These are phyloP conservation scores for Trichogramma pretiosum DNA, from an alignment of 1,140 invertebrate genomes.

Conservation along the genomic window DNA sequence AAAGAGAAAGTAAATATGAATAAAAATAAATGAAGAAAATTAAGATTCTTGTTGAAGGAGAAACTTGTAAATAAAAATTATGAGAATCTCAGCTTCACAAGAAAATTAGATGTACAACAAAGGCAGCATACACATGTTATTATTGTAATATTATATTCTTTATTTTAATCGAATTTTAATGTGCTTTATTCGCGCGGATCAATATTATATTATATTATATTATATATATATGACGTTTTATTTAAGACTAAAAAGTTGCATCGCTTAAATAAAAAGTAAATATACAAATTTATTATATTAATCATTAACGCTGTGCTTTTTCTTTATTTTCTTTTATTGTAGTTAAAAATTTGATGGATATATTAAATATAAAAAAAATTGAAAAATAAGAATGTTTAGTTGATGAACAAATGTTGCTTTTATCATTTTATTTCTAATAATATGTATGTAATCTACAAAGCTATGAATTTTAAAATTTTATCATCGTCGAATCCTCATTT, in stretches of 20 bases:
- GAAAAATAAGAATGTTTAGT: conserved; percentile 12
- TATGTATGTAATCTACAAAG: conserved; percentile 4
- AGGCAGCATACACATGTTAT: conserved; percentile 15
- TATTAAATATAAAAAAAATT: conserved; percentile 13
- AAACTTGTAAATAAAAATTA: conserved; percentile 17
- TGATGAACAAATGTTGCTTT: too few species aligned
- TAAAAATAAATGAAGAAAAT: conserved; percentile 5
- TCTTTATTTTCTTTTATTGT: conserved; percentile 11
- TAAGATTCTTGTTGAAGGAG: conserved; percentile 12
- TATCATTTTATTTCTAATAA: too few species aligned
- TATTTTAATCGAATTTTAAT: conserved; percentile 12
- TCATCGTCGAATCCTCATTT: conserved; percentile 3
- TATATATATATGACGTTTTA: conserved; percentile 15
- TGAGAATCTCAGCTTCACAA: conserved; percentile 16
- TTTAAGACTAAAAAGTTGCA: conserved; percentile 18
- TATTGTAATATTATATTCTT: conserved; percentile 18
- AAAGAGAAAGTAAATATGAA: background rate
- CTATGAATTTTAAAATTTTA: background rate
- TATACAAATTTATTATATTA: conserved; percentile 16
- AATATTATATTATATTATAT: conserved; percentile 20
- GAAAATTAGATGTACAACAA: conserved; percentile 6
- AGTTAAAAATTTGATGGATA: conserved; percentile 9
- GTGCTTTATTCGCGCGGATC: conserved; percentile 11
- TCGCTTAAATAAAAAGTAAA: conserved; percentile 19
- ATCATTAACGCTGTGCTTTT: conserved; percentile 15